Evolutionary conservation across 2,888 invertebrate species (phyloP).

Genomic region (Dryomyza anilis): DNA sequence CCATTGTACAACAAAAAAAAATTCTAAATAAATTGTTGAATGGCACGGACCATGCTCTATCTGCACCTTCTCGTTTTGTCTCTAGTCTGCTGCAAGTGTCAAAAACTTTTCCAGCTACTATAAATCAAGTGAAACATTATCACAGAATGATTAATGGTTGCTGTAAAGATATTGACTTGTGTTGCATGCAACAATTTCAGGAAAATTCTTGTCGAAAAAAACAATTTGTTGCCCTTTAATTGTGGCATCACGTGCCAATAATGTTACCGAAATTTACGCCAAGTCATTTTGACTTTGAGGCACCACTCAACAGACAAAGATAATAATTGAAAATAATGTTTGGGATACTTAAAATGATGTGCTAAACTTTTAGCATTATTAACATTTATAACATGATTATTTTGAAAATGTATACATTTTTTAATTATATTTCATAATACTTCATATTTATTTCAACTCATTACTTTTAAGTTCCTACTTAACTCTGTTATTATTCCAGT

Average conservation of each 20-base stretch:
- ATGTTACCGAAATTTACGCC: not conserved
- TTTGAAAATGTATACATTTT: too few species aligned
- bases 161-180: not conserved
- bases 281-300: not conserved
- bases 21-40: not conserved
- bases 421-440: not conserved
- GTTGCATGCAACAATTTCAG: not conserved
- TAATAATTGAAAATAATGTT: too few species aligned
- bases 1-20: not conserved
- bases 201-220: not conserved
- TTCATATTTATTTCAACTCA: not conserved
- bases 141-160: slow-evolving; percentile 5
- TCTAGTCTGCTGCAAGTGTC: not conserved
- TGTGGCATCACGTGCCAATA: not conserved
- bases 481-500: not conserved
- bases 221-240: not conserved
- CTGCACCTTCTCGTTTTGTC: not conserved
- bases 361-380: too few species aligned
- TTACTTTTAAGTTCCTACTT: not conserved
- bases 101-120: slow-evolving; percentile 6
- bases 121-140: slow-evolving; percentile 8
- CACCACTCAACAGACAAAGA: too few species aligned
- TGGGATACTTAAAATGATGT: too few species aligned
- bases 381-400: too few species aligned
- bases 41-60: not conserved